Conservation (phyloP, 2,888 invertebrate species). For the Lasioglossum figueresi region DNA sequence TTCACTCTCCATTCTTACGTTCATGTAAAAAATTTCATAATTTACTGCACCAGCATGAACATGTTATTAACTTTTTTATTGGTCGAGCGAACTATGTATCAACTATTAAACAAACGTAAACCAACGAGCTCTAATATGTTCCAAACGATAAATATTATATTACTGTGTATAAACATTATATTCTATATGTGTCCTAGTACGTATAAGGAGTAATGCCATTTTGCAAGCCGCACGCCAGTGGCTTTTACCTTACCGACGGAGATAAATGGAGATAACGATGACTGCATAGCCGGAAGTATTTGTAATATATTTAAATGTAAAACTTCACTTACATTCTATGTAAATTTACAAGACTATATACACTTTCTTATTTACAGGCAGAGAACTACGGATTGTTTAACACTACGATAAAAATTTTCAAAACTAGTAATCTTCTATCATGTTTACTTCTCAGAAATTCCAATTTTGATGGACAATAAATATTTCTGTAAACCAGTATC, state of each 20-base stretch:
- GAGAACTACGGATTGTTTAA: not conserved
- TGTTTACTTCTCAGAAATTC: not conserved
- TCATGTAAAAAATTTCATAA: not conserved
- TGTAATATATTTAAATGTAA: not conserved
- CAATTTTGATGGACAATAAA: not conserved
- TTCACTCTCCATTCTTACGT: no score
- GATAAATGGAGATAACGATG: not conserved
- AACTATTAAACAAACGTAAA: not conserved
- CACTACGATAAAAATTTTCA: not conserved
- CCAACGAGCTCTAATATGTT: not conserved
- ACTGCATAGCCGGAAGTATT: not conserved
- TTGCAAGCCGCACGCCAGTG: not conserved
- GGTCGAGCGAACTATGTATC: not conserved
- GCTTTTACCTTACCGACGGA: not conserved
- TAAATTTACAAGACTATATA: no score
- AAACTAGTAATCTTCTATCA: not conserved
- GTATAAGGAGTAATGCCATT: not conserved
- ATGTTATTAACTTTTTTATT: not conserved
- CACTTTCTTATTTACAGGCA: no score
- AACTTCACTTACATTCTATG: not conserved
- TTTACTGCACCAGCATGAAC: not conserved
- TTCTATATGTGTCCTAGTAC: not conserved
- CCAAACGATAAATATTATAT: not conserved
- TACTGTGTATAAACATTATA: not conserved
- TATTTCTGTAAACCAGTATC: not conserved